phyloP scores from a whole-genome alignment of 2,113 vertebrate species.

The Prolemur simus region DNA sequence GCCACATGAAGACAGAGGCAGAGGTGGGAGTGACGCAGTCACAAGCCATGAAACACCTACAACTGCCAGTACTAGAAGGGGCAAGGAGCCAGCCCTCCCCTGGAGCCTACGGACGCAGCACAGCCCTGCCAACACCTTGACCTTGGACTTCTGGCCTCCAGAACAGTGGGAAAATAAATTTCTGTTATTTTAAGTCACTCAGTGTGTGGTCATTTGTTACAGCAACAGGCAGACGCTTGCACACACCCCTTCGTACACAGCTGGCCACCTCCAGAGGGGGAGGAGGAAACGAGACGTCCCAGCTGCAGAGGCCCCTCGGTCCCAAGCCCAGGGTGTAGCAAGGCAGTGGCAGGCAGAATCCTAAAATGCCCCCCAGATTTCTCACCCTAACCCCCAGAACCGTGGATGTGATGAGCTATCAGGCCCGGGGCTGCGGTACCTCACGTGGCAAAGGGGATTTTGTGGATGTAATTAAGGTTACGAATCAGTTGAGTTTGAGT shows the following conservation, averaged over 20 bases:
- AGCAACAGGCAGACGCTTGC: not conserved
- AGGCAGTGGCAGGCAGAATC: not conserved
- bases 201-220: not conserved
- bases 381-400: no score
- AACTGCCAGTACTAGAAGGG: not conserved
- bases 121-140: not conserved
- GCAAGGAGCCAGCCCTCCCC: not conserved
- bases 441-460: not conserved
- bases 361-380: not conserved
- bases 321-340: not conserved
- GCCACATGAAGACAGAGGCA: not conserved
- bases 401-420: fast-evolving
- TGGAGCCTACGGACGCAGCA: not conserved
- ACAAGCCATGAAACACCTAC: not conserved
- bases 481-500: not conserved
- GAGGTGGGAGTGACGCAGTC: fast-evolving
- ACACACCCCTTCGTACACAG: not conserved
- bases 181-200: not conserved
- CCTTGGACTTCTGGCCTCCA: not conserved
- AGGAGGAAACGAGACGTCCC: not conserved
- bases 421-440: fast-evolving
- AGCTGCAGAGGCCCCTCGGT: fast-evolving
- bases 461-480: not conserved
- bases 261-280: not conserved
- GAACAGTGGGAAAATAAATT: not conserved